These are phyloP conservation scores for Drosophila nigrodunni DNA, from an alignment of 1,140 invertebrate species.

Conservation along the genomic window DNA sequence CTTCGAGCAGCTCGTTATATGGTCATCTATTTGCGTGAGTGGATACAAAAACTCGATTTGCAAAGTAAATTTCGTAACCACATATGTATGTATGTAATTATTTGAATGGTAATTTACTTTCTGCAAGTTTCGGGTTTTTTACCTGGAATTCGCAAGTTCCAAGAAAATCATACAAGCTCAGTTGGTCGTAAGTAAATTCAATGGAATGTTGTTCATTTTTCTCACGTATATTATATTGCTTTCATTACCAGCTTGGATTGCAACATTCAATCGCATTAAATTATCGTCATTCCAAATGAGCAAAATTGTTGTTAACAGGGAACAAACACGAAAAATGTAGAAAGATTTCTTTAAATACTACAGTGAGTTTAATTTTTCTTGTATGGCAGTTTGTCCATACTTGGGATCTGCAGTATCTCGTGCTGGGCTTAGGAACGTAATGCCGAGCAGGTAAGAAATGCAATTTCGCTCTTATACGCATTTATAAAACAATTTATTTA, in stretches of 20 bases:
- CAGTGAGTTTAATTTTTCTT: slow-evolving; percentile 6
- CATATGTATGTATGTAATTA: slow-evolving; percentile 6
- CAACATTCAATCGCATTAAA: too few species aligned
- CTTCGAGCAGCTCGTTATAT: slow-evolving; percentile 48
- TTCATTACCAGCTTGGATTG: too few species aligned
- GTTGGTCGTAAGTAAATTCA: slow-evolving; percentile 30
- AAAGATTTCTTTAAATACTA: slow-evolving; percentile 37
- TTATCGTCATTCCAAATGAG: slow-evolving; percentile 8
- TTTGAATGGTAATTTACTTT: slow-evolving; percentile 46
- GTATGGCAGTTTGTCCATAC: slow-evolving; percentile 28
- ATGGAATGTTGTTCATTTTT: background rate
- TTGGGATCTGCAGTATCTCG: slow-evolving; percentile 15
- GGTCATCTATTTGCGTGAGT: slow-evolving; percentile 42
- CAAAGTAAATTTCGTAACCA: slow-evolving; percentile 22
- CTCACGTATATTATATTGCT: too few species aligned
- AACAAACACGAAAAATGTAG: background rate
- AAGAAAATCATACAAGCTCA: background rate
- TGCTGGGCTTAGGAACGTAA: fast-evolving
- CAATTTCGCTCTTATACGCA: background rate
- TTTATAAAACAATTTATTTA: background rate
- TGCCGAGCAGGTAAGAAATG: slow-evolving; percentile 30
- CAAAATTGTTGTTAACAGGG: background rate
- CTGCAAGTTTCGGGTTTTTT: slow-evolving; percentile 33
- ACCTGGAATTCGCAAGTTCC: slow-evolving; percentile 28
- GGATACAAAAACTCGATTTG: slow-evolving; percentile 1